Evolutionary conservation across 2,113 vertebrate genomes (phyloP).

Genomic region (Centropristis striata): DNA sequence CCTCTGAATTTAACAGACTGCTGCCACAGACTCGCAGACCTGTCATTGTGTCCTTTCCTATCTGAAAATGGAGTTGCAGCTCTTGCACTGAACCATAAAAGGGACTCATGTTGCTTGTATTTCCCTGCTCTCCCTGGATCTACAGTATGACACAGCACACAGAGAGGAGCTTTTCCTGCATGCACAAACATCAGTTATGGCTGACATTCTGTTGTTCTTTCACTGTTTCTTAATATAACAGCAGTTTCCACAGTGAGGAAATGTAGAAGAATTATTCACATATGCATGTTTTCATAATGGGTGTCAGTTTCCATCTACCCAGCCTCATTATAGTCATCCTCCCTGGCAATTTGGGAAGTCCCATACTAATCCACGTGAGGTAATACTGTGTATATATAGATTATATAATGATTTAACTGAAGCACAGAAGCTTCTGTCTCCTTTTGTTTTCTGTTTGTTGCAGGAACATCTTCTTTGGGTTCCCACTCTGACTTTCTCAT

Average conservation of each 20-base stretch:
- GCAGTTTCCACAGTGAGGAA: neutral
- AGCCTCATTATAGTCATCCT: neutral
- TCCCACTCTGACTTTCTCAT: conserved; percentile 18
- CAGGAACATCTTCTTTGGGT: neutral
- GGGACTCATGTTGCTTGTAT: conserved; percentile 24
- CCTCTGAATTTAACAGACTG: conserved; percentile 53
- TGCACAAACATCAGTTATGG: conserved; percentile 3
- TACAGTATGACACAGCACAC: neutral
- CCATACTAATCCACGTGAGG: neutral
- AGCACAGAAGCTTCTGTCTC: neutral
- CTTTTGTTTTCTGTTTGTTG: neutral
- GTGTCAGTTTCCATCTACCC: neutral
- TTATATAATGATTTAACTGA: conserved; percentile 1
- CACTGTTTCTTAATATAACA: neutral
- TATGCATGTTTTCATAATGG: neutral
- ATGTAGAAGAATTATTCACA: neutral
- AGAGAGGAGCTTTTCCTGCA: neutral
- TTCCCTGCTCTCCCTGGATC: conserved; percentile 10
- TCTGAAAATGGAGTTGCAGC: conserved; percentile 44
- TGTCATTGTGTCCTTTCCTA: conserved; percentile 57
- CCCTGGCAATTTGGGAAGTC: neutral
- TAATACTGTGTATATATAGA: neutral
- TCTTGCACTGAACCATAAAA: conserved; percentile 43
- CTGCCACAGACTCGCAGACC: conserved; percentile 51
- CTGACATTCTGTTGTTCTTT: conserved; percentile 7